These are phyloP conservation scores for Hassar affinis DNA, from an alignment of 2,113 vertebrate genomes.

Conservation along the genomic window DNA sequence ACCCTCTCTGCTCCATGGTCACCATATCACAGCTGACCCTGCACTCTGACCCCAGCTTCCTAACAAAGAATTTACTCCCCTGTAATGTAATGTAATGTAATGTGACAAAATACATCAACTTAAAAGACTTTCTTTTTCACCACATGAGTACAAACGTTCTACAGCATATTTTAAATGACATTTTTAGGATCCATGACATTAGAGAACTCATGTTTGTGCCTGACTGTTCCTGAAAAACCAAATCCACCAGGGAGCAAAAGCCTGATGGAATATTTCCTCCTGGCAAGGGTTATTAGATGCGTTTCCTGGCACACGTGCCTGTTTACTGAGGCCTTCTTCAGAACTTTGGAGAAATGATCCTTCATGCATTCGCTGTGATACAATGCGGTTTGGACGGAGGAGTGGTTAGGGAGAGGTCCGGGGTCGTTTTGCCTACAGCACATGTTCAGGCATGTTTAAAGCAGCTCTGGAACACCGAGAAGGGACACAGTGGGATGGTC, in stretches of 20 bases:
- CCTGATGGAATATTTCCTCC: not conserved
- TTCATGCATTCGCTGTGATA: not conserved
- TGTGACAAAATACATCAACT: too few species aligned
- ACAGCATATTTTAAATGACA: not conserved
- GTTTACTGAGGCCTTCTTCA: not conserved
- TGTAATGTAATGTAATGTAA: too few species aligned
- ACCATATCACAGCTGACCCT: too few species aligned
- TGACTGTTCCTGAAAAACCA: not conserved
- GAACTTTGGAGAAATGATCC: not conserved
- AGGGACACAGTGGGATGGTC: not conserved
- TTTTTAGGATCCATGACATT: not conserved
- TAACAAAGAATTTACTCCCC: too few species aligned
- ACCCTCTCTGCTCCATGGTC: too few species aligned
- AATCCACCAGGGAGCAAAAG: not conserved
- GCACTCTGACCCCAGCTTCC: too few species aligned
- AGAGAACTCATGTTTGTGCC: not conserved
- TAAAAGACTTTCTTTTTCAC: too few species aligned
- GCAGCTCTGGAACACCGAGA: not conserved
- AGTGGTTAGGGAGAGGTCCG: not conserved
- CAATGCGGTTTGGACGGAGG: slow-evolving; percentile 17
- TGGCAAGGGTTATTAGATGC: not conserved
- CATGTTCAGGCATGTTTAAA: slow-evolving; percentile 44
- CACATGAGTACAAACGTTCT: not conserved
- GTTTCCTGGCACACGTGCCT: not conserved
- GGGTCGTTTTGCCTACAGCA: slow-evolving; percentile 19